These are phyloP conservation scores for Aphelinus atriplicis DNA, from an alignment of 1,140 invertebrate genomes.

Conservation along the genomic window DNA sequence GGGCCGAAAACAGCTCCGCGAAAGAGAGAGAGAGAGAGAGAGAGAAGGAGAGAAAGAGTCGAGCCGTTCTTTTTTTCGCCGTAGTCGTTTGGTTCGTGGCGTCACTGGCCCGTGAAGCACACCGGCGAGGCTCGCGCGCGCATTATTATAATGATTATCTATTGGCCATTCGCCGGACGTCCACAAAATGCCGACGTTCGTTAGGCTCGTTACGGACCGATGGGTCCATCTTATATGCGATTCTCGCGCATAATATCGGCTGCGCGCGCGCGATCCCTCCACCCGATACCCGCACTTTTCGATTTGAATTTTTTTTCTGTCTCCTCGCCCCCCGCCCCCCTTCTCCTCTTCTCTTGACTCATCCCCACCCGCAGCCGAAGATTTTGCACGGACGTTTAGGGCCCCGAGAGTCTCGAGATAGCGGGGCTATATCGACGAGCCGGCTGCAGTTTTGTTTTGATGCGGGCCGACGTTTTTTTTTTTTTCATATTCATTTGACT, in stretches of 20 bases:
- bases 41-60: background rate
- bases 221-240: constrained; percentile 22
- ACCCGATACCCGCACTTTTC: too few relatives aligned
- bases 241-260: constrained; percentile 18
- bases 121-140: background rate
- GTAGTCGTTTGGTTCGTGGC: background rate
- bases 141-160: constrained; percentile 17
- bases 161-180: background rate
- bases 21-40: too few relatives aligned
- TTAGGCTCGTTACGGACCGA: constrained; percentile 23
- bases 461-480: too few relatives aligned
- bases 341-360: too few relatives aligned
- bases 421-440: too few relatives aligned
- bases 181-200: constrained; percentile 6
- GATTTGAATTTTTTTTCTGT: too few relatives aligned
- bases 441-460: too few relatives aligned
- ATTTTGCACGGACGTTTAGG: too few relatives aligned
- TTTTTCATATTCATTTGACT: too few relatives aligned
- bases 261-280: background rate
- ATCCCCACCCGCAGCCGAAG: too few relatives aligned
- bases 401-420: too few relatives aligned
- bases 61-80: background rate
- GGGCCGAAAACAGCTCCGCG: background rate
- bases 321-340: too few relatives aligned
- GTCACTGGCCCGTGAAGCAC: background rate